These are phyloP conservation scores for Drosophila orena DNA, from an alignment of 1,140 invertebrate genomes.

Conservation along the genomic window DNA sequence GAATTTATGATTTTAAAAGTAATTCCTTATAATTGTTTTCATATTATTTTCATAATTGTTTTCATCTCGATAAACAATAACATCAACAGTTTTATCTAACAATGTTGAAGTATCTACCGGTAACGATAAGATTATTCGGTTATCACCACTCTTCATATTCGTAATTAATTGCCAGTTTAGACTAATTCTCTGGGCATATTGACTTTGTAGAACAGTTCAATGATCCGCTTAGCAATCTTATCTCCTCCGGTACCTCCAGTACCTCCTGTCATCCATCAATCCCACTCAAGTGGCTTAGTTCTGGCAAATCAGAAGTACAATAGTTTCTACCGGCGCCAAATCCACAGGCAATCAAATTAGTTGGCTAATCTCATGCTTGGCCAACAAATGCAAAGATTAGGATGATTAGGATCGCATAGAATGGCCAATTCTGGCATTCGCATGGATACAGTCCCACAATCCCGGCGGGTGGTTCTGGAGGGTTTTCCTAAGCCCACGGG, in stretches of 20 bases:
- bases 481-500: slow-evolving; percentile 12
- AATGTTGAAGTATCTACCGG: not conserved
- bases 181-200: slow-evolving; percentile 18
- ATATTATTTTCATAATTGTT: not conserved
- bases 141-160: slow-evolving; percentile 2
- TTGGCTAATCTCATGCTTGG: slow-evolving; percentile 35
- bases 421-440: slow-evolving; percentile 15
- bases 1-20: no score
- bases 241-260: slow-evolving; percentile 3
- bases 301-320: slow-evolving; percentile 37
- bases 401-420: slow-evolving; percentile 25
- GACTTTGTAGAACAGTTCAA: slow-evolving; percentile 34
- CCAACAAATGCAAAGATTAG: slow-evolving; percentile 4
- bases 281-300: not conserved
- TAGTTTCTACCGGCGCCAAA: slow-evolving; percentile 24
- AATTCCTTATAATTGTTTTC: not conserved
- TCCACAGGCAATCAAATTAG: slow-evolving; percentile 24
- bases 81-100: not conserved
- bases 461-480: slow-evolving; percentile 37
- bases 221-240: slow-evolving; percentile 37
- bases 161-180: slow-evolving; percentile 38
- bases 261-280: slow-evolving; percentile 35
- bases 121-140: slow-evolving; percentile 8
- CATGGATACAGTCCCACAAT: slow-evolving; percentile 13
- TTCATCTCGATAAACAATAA: not conserved